A percentile compares a stretch with the other conserved stretches of the same genome.
Evolutionary conservation across 2,797 vertebrate species (phyloP).

Genomic region (Danio kyathit): DNA sequence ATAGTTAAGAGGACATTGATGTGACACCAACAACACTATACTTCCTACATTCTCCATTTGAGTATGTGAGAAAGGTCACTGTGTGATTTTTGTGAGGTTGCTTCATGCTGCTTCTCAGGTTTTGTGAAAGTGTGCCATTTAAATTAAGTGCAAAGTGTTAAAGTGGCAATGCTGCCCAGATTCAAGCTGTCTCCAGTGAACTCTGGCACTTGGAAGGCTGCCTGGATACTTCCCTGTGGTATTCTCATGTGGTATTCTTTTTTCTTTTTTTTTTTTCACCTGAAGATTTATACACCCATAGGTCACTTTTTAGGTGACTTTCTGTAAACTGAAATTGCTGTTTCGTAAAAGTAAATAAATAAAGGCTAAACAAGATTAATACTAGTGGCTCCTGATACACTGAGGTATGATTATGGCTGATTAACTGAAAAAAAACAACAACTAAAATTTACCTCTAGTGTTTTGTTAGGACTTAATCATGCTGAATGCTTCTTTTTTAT

Average conservation of each 20-base stretch:
- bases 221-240: background rate
- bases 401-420: no score
- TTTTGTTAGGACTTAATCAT: no score
- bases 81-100: constrained; percentile 7
- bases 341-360: no score
- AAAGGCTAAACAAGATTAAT: no score
- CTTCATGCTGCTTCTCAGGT: constrained; percentile 23
- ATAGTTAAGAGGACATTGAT: background rate
- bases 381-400: no score
- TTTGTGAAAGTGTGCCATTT: constrained; percentile 21
- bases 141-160: constrained; percentile 17
- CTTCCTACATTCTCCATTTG: background rate
- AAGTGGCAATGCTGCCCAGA: background rate
- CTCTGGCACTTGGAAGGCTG: constrained; percentile 13
- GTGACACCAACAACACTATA: background rate
- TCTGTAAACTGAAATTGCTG: no score
- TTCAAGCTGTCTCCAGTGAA: constrained; percentile 28
- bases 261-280: background rate
- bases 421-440: no score
- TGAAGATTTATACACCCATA: no score
- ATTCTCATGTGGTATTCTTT: background rate
- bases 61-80: background rate
- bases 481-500: no score
- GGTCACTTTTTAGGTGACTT: no score
- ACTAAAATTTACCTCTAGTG: no score